Conservation (phyloP, 2,888 invertebrate species). For the Sphaerophoria rueppellii region DNA sequence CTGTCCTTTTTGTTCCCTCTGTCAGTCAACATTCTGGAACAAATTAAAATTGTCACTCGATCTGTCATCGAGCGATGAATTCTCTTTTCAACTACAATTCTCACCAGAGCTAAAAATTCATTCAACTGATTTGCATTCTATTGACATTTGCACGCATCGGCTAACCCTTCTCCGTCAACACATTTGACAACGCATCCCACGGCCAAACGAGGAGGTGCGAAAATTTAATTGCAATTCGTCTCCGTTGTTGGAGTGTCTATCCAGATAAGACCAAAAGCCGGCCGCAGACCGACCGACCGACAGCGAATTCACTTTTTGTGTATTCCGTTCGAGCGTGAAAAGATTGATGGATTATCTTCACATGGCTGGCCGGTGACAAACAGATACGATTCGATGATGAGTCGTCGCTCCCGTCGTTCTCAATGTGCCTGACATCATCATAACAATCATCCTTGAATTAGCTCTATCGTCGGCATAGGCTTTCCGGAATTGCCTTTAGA, state of each 20-base stretch:
- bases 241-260: constrained; percentile 18
- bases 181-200: too few species aligned
- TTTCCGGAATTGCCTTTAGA: too few species aligned
- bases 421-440: too few species aligned
- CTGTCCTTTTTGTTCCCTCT: background rate
- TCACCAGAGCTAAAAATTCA: constrained; percentile 1
- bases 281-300: constrained; percentile 10
- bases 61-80: constrained; percentile 58
- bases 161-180: background rate
- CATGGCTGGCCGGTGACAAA: constrained; percentile 41
- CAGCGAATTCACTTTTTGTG: constrained; percentile 13
- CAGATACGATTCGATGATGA: background rate
- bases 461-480: too few species aligned
- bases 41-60: constrained; percentile 54
- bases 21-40: background rate
- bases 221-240: constrained; percentile 66
- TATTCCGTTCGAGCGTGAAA: constrained; percentile 58
- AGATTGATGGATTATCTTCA: constrained; percentile 63
- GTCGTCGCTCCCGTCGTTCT: constrained; percentile 8
- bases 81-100: constrained; percentile 48
- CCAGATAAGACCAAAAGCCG: constrained; percentile 1
- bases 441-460: too few species aligned
- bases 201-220: constrained; percentile 47
- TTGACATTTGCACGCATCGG: constrained; percentile 13
- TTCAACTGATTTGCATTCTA: constrained; percentile 63